Base-by-base conservation (phyloP, 2,113 vertebrate species). In the Burhinus oedicnemus region DNA sequence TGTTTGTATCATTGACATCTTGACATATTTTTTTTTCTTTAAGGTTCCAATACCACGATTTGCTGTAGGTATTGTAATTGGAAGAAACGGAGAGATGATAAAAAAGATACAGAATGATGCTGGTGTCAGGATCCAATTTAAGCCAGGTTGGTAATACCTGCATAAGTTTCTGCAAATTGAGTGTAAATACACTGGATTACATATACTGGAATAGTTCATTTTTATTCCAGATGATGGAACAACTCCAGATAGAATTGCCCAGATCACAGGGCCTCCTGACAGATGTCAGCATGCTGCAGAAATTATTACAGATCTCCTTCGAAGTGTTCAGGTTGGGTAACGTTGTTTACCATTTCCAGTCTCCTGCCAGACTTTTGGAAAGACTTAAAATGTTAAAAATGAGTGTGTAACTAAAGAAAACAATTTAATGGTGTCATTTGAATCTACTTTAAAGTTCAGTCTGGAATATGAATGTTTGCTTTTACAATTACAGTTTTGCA, bases 41-140 rank as follows among this genome's bases (percentile, higher is more conserved):
- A 78, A 99, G 99, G 99, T 99, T 81, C 99, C 99, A 9, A 99
- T 99, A 94, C 99, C 99, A 38, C 98, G 99, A 60, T 99, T 99
- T 98, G 99, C 99, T 93, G 99, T 99, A 57, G 99, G 99, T 87
- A 99, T 99, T 94, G 99, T 99, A 69, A 99, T 99, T 68, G 99
- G 99, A 86, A 99, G 99, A 98, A 99, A 99, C 58, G 99, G 99
- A 91, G 99, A 99, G 94, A 99, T 99, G 99, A 99, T 99, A 27
- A 99, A 99, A 98, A 99, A 99, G 97, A 99, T 99, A 91, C 99
- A 99, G 96, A 99, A 99, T 45, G 99, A 99, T 98, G 99, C 99
- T 45, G 99, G 99, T 7, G 99, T 99, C 94, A 98, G 99, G 95
- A 99, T 99, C 97, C 99, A 99, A 72, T 99, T 99, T 97, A 99